Evolutionary conservation across 2,888 invertebrate genomes (phyloP).

Genomic region (Tenthredo scrophulariae): DNA sequence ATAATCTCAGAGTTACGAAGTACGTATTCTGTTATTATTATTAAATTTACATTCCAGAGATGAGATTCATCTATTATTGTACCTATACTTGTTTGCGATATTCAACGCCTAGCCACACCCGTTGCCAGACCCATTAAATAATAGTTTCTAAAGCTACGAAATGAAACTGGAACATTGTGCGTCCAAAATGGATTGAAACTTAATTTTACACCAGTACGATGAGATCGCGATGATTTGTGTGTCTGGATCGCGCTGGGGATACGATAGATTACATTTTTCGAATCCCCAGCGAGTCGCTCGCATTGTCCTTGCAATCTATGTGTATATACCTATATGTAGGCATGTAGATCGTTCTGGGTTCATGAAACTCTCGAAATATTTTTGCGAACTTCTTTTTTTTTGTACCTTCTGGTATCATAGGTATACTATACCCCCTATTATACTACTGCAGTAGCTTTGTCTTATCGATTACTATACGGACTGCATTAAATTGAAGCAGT

Average conservation of each 20-base stretch:
- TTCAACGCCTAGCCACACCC: neutral
- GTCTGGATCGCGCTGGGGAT: conserved; percentile 27
- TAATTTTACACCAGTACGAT: conserved; percentile 27
- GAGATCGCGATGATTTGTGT: conserved; percentile 12
- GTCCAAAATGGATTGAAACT: conserved; percentile 42
- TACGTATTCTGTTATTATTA: neutral
- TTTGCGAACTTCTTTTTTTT: neutral
- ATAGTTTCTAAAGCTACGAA: neutral
- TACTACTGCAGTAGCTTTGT: conserved; percentile 9
- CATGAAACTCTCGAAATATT: neutral
- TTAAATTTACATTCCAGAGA: neutral
- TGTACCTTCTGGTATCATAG: neutral
- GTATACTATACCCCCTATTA: neutral
- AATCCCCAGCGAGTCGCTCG: conserved; percentile 2
- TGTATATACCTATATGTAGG: neutral
- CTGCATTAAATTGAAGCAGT: conserved; percentile 14
- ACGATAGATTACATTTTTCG: conserved; percentile 32
- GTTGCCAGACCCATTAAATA: neutral
- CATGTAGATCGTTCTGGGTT: neutral
- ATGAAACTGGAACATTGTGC: neutral
- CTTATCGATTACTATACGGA: conserved; percentile 26
- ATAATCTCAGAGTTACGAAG: neutral
- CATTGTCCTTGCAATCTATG: neutral
- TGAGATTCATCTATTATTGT: neutral
- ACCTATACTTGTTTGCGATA: neutral